A percentile compares a stretch with the other conserved stretches of the same genome.
Evolutionary conservation across 2,888 invertebrate species (phyloP).

Genomic region (Agrochola lychnidis): DNA sequence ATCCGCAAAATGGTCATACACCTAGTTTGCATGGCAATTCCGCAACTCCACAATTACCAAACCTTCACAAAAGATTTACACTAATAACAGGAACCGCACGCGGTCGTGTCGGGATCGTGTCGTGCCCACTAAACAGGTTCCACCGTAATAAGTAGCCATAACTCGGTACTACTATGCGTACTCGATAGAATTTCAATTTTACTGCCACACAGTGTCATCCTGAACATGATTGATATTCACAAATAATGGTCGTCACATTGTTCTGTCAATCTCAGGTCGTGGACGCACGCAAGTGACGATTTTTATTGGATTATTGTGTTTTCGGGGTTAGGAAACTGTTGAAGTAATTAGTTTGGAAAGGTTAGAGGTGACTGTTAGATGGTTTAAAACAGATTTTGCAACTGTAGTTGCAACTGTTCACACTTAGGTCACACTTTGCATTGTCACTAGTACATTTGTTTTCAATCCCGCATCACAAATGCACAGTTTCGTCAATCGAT

Average conservation of each 20-base stretch:
- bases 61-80: slow-evolving; percentile 62
- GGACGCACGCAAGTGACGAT: slow-evolving; percentile 28
- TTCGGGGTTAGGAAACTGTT: slow-evolving; percentile 32
- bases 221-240: slow-evolving; percentile 79
- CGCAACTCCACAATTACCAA: slow-evolving; percentile 38
- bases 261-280: slow-evolving; percentile 71
- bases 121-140: slow-evolving; percentile 56
- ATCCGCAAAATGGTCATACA: slow-evolving; percentile 14
- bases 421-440: slow-evolving; percentile 3
- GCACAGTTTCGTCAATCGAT: background rate
- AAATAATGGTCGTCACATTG: slow-evolving; percentile 77
- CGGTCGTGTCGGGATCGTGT: slow-evolving; percentile 65
- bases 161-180: slow-evolving; percentile 72
- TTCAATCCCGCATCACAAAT: slow-evolving; percentile 2
- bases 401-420: slow-evolving; percentile 10
- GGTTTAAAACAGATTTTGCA: slow-evolving; percentile 12
- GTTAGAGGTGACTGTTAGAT: slow-evolving; percentile 6
- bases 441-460: background rate
- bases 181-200: slow-evolving; percentile 82
- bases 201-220: slow-evolving; percentile 73
- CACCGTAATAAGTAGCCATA: slow-evolving; percentile 79
- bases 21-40: slow-evolving; percentile 21
- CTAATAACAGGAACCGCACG: slow-evolving; percentile 61
- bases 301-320: slow-evolving; percentile 50
- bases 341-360: slow-evolving; percentile 41